These are phyloP conservation scores for Porites cylindrica DNA, from an alignment of 92 coral and sea anemone genomes.

Conservation along the genomic window DNA sequence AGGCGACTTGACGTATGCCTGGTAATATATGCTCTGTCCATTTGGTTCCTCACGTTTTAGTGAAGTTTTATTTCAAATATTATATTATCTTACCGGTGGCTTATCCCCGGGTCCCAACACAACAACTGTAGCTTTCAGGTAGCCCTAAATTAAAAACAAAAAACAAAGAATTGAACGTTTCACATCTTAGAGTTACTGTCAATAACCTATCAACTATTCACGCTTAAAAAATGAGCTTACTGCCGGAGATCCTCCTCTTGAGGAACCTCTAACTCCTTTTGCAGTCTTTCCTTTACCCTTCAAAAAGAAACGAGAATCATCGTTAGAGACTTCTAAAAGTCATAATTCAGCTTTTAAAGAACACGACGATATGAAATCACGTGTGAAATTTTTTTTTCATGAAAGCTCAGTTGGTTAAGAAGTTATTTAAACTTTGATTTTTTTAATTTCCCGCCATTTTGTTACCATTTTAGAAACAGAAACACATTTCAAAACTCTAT, in stretches of 20 bases:
- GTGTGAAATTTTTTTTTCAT: too few relatives aligned
- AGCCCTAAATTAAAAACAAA: slow-evolving; percentile 64
- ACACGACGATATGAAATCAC: too few relatives aligned
- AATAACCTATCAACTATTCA: neutral
- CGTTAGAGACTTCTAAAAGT: neutral
- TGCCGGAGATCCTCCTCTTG: slow-evolving; percentile 79
- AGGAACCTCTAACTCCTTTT: slow-evolving; percentile 59
- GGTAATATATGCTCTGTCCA: too few relatives aligned
- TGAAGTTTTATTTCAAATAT: too few relatives aligned
- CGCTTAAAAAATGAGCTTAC: slow-evolving; percentile 43
- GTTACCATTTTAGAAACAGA: too few relatives aligned
- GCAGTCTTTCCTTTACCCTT: slow-evolving; percentile 45
- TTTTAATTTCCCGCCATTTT: too few relatives aligned
- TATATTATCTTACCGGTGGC: slow-evolving; percentile 73
- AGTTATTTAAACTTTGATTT: too few relatives aligned
- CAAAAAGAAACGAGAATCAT: neutral
- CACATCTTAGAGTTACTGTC: neutral
- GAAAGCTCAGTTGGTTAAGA: too few relatives aligned
- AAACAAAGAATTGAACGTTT: neutral
- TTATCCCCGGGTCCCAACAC: slow-evolving; percentile 81
- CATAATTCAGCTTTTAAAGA: too few relatives aligned
- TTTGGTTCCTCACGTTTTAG: too few relatives aligned
- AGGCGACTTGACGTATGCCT: too few relatives aligned
- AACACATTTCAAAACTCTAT: too few relatives aligned
- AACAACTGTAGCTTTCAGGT: slow-evolving; percentile 81